phyloP scores from a whole-genome alignment of 2,113 vertebrate species.

The Vireo altiloquus region DNA sequence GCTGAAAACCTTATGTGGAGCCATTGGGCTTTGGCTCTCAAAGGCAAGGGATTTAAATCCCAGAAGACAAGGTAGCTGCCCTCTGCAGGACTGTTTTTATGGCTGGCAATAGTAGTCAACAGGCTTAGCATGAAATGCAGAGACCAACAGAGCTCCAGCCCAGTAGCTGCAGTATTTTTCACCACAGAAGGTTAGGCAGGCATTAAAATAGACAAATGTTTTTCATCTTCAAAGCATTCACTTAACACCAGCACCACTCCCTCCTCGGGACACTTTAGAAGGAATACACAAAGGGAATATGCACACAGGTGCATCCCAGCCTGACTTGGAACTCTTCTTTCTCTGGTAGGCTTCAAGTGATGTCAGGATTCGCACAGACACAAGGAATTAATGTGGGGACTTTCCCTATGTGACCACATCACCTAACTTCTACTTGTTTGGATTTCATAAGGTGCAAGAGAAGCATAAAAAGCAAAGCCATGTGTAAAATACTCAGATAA shows the following conservation, averaged over 20 bases:
- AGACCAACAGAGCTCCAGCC: not conserved
- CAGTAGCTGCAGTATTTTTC: not conserved
- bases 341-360: not conserved
- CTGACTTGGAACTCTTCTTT: not conserved
- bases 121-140: not conserved
- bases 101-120: not conserved
- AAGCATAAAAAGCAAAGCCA: not conserved
- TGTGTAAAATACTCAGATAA: not conserved
- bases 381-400: rapidly evolving
- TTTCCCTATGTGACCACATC: not conserved
- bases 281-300: not conserved
- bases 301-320: not conserved
- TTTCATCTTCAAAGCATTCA: not conserved
- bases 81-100: not conserved
- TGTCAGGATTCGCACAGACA: not conserved
- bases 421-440: not conserved
- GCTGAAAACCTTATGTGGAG: not conserved
- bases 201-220: not conserved
- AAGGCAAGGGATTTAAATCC: not conserved
- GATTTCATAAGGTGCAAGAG: not conserved
- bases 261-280: not conserved
- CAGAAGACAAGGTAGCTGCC: not conserved
- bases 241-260: not conserved
- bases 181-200: not conserved
- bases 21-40: not conserved